Base-by-base conservation (phyloP, 2,797 vertebrate genomes). In the Cetoscarus ocellatus region DNA sequence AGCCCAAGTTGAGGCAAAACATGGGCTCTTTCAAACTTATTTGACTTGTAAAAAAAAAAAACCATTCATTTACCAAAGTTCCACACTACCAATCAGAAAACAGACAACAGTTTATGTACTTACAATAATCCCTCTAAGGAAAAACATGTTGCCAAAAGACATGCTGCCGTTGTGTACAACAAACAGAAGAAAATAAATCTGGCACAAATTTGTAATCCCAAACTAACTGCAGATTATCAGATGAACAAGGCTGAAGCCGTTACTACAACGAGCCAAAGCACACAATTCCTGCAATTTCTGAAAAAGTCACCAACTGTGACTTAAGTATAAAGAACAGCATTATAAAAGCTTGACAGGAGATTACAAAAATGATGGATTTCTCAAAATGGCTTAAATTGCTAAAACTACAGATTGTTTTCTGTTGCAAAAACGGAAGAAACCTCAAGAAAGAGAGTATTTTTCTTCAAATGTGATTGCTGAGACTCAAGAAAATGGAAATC, bases 401-500 rank as follows among this genome's bases (percentile, higher is more conserved):
- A 40, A 15, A 7, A 10, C 3, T 10, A 15, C 10, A 18, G 8
- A 49, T 17, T 17, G 12, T 12, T 43, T 2, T 43, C 3, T 13
- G 43, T 14, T 44, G 43, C 18, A 18, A 18, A 4, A 5, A 12
- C 0, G 44, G n/a, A 45, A 13, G 15, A 6, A 45, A 8, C 7
- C 44, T 6, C 6, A 12, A 2, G 15, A n/a, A 12, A 12, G 13
- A 15, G 10, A 2, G 11, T 8, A 54, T 57, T 64, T 36, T 54
- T 61, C 7, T 50, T 14, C 19, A 14, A 42, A 40, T 17, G n/a
- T 6, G n/a, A 54, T 10, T 47, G 45, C 35, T n/a, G 49, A 60
- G 44, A 66, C 11, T 65, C 51, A 50, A 58, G 7, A 42, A 56
- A 69, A 43, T 47, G 15, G 53, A 73, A 66, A 73, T 47, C 55